Conservation (phyloP, 2,113 vertebrate genomes). For the Megaptera novaeangliae region DNA sequence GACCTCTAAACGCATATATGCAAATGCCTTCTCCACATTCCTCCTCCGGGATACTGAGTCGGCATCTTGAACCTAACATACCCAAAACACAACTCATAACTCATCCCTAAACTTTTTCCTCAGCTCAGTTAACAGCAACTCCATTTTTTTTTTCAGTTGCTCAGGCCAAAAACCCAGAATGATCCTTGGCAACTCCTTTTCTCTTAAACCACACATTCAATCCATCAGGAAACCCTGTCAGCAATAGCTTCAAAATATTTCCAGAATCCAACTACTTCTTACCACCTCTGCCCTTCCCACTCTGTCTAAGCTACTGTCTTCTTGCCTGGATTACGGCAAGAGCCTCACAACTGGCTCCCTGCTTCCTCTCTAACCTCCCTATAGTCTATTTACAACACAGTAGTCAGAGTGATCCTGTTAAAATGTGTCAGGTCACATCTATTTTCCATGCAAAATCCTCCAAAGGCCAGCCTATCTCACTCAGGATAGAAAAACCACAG, state of each 20-base stretch:
- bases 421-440: neutral
- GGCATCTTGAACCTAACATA: neutral
- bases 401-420: neutral
- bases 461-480: neutral
- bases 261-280: conserved; percentile 40
- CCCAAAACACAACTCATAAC: neutral
- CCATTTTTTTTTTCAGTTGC: neutral
- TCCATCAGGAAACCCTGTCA: conserved; percentile 43
- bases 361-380: neutral
- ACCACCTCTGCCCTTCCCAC: neutral
- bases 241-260: conserved; percentile 32
- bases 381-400: neutral
- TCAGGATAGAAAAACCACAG: neutral
- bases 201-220: conserved; percentile 5
- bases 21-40: neutral
- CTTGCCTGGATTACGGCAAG: neutral
- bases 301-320: neutral
- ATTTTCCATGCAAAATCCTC: conserved; percentile 1
- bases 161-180: neutral
- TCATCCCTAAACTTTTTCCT: neutral
- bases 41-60: neutral
- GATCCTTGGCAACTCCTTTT: neutral
- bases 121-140: neutral
- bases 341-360: neutral
- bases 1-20: neutral